Conservation (phyloP, 2,888 invertebrate genomes). For the Metellina segmentata region DNA sequence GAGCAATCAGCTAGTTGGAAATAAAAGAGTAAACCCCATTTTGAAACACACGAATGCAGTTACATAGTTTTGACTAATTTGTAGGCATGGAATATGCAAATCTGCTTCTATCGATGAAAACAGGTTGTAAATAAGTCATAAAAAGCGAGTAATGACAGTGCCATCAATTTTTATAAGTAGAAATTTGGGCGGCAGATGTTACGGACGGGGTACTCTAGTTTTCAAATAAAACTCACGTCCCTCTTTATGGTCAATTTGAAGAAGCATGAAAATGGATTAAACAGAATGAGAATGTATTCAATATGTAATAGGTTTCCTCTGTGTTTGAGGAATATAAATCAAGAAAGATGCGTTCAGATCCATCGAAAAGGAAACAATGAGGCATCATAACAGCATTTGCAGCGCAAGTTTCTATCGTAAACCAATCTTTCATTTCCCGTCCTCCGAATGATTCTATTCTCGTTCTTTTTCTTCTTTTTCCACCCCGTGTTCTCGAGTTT, state of each 20-base stretch:
- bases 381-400: not conserved
- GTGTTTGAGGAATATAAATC: not conserved
- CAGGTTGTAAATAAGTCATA: too few relatives aligned
- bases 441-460: not conserved
- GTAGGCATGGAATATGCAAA: too few relatives aligned
- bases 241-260: not conserved
- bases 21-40: too few relatives aligned
- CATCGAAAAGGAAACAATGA: not conserved
- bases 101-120: too few relatives aligned
- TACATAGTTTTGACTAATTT: too few relatives aligned
- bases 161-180: too few relatives aligned
- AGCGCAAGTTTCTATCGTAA: not conserved
- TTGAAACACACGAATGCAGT: too few relatives aligned
- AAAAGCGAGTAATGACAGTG: too few relatives aligned
- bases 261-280: not conserved
- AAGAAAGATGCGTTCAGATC: not conserved
- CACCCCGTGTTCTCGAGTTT: not conserved
- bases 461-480: not conserved
- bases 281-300: not conserved
- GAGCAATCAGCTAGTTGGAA: too few relatives aligned
- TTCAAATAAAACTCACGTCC: too few relatives aligned
- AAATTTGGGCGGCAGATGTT: too few relatives aligned
- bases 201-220: too few relatives aligned
- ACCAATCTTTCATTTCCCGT: not conserved
- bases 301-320: not conserved